Percentiles rank a stretch among this genome's conserved stretches.
Evolutionary conservation across 2,888 invertebrate genomes (phyloP).

Genomic region (Cantharis lateralis): DNA sequence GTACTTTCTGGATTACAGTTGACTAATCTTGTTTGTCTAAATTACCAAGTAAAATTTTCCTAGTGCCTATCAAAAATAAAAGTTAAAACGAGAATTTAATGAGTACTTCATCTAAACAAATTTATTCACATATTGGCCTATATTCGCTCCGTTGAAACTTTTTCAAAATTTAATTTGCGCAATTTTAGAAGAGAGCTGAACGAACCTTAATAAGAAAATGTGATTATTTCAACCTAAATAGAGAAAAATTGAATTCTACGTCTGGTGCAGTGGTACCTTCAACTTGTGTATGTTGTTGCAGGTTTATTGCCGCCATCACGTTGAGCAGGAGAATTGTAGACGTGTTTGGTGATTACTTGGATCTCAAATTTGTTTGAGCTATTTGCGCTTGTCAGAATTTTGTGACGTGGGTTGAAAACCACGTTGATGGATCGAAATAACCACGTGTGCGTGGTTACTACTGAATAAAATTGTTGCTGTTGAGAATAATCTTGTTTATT

Average conservation of each 20-base stretch:
- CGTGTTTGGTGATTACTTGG: slow-evolving; percentile 34
- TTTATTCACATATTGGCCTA: background rate
- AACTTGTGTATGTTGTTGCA: slow-evolving; percentile 22
- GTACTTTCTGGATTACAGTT: too few relatives aligned
- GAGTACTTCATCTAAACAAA: too few relatives aligned
- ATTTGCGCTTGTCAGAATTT: slow-evolving; percentile 40
- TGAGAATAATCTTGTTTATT: background rate
- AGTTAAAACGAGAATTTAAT: too few relatives aligned
- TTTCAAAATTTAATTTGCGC: background rate
- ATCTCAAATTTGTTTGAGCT: slow-evolving; percentile 36
- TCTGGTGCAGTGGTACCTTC: background rate
- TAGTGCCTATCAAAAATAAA: too few relatives aligned
- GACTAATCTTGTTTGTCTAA: too few relatives aligned
- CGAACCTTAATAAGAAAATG: background rate
- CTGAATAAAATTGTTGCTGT: background rate
- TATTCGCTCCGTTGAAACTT: background rate
- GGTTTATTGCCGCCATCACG: slow-evolving; percentile 49
- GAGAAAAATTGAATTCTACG: slow-evolving; percentile 8
- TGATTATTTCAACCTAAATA: background rate
- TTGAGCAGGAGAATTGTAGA: slow-evolving; percentile 38
- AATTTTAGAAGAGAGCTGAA: background rate
- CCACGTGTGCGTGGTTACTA: background rate
- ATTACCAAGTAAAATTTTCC: too few relatives aligned
- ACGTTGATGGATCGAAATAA: slow-evolving; percentile 28
- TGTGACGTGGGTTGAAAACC: slow-evolving; percentile 48